Evolutionary conservation across 2,888 invertebrate species (phyloP), one percentile per base, ranked within the genome.

Genomic region (Chesias legatella): DNA sequence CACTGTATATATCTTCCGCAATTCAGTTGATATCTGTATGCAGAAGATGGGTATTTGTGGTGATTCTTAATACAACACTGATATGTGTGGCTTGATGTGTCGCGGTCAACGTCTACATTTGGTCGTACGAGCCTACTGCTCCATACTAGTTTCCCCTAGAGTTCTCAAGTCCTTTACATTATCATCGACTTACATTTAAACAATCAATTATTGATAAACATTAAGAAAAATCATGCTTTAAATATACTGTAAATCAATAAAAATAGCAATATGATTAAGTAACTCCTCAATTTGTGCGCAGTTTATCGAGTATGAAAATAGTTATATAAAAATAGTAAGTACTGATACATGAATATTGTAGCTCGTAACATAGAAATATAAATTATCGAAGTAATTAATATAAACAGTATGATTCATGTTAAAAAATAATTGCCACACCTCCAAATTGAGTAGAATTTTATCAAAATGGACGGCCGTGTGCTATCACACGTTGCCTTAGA

Each of bases 41-140:
- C 69, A 71, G 67, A 66, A 60, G 63, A 67, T 58, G 51, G 53
- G 58, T 53, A 48, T 62, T 60, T 60, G 67, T 60, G 69, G 68
- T 61, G 58, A 69, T 59, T 65, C 57, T 62, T 70, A 69, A 68
- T 61, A 64, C 61, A 75, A 74, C 72, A 69, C 72, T 86, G 86
- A 86, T 86, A 86, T 86, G 86, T 86, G 75, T 86, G 75, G 75
- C 58, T 74, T 86, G 86, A 86, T 86, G 86, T 86, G 86, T 84
- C 67, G 77, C 76, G n/a, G 13, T 17, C 13, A 17, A 17, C 13
- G 81, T 83, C 65, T 67, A 41, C 59, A 65, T 59, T 85, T 84
- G 83, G 85, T 85, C 84, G 64, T 67, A 66, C 60, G 63, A 69
- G 67, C 64, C 53, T 38, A 37, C 24, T 36, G 51, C 60, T 66